Evolutionary conservation across 2,113 vertebrate species (phyloP).

Genomic region (Delphinapterus leucas): DNA sequence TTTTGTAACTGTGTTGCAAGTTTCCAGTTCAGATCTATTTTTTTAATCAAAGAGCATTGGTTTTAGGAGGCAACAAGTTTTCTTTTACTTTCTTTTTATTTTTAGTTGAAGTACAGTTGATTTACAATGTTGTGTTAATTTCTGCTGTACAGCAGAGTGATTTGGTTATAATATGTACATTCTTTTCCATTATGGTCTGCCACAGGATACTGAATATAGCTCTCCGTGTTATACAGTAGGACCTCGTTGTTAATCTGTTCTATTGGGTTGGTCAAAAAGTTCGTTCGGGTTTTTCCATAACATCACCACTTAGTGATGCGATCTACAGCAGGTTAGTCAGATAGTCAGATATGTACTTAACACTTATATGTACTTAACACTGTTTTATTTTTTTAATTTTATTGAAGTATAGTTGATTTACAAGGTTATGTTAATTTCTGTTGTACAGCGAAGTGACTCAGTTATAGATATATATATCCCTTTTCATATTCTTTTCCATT

Average conservation of each 20-base stretch:
- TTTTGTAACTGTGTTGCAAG: neutral
- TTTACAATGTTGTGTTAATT: neutral
- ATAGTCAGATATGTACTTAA: too few species aligned
- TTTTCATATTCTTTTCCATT: neutral
- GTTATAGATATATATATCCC: neutral
- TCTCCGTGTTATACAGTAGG: too few species aligned
- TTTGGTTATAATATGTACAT: neutral
- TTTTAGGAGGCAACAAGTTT: neutral
- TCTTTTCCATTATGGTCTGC: neutral
- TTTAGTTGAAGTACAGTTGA: neutral
- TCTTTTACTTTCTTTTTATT: neutral
- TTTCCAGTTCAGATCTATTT: neutral
- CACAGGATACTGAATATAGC: too few species aligned
- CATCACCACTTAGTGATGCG: too few species aligned
- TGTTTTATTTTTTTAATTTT: neutral
- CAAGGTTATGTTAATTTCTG: neutral
- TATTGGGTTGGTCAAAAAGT: too few species aligned
- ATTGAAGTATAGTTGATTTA: neutral
- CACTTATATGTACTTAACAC: too few species aligned
- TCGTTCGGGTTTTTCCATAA: too few species aligned
- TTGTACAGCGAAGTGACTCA: neutral
- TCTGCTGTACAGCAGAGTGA: neutral
- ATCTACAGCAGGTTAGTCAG: too few species aligned
- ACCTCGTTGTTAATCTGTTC: too few species aligned
- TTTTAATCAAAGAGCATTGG: neutral